These are phyloP conservation scores for Haliclona indistincta DNA, from an alignment of 37 sponge, comb jelly and placozoan species.

Conservation along the genomic window DNA sequence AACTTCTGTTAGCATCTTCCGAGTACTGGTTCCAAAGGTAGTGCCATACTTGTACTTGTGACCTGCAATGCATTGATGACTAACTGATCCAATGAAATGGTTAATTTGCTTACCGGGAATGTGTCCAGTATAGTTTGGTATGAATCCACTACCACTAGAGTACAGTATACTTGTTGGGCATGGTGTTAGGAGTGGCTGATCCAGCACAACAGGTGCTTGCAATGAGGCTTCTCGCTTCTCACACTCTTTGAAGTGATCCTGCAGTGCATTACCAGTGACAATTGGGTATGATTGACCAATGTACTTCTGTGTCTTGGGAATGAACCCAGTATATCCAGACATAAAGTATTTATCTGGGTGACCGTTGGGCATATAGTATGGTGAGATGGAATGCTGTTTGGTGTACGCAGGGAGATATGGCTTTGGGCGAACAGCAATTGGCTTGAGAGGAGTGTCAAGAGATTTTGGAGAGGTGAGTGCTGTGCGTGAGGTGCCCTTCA, in stretches of 20 bases:
- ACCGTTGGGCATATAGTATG: conserved; percentile 69
- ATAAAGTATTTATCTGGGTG: conserved; percentile 84
- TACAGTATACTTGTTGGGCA: conserved; percentile 43
- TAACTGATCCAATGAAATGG: not conserved
- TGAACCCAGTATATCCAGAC: conserved; percentile 97
- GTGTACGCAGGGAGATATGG: conserved; percentile 64
- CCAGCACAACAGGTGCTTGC: conserved; percentile 54
- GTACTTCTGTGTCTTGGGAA: conserved; percentile 87
- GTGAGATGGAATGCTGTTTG: conserved; percentile 78
- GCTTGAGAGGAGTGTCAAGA: conserved; percentile 61
- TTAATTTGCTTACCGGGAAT: conserved; percentile 68
- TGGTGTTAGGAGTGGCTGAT: conserved; percentile 13
- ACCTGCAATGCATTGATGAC: conserved; percentile 28
- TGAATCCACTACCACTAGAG: conserved; percentile 75
- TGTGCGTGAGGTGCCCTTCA: conserved; percentile 7
- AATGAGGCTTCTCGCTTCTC: conserved; percentile 30
- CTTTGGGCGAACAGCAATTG: conserved; percentile 45
- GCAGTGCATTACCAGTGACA: conserved; percentile 77
- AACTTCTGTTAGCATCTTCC: conserved; percentile 49
- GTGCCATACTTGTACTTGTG: conserved; percentile 71
- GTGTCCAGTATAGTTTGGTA: conserved; percentile 96
- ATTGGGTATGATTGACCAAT: conserved; percentile 90
- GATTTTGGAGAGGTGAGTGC: conserved; percentile 25
- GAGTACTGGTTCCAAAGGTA: conserved; percentile 71
- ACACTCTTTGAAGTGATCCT: conserved; percentile 73